Evolutionary conservation across 2,797 vertebrate species (phyloP).

Genomic region (Hydrolagus colliei): DNA sequence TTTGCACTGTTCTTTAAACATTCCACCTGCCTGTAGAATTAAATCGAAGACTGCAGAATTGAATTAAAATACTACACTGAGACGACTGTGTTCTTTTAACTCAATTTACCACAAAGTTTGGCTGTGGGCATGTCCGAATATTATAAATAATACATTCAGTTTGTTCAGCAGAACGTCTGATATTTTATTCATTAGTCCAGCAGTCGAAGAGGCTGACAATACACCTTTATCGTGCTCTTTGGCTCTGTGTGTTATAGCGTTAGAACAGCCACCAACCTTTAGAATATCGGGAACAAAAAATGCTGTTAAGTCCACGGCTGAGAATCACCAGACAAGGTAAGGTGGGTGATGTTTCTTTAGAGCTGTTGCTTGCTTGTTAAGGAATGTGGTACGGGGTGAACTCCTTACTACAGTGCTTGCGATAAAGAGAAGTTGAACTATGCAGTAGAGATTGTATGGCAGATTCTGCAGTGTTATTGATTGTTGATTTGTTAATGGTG

Average conservation of each 20-base stretch:
- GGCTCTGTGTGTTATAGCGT: constrained; percentile 2
- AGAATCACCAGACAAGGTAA: constrained; percentile 31
- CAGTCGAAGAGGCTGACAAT: constrained; percentile 20
- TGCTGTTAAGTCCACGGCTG: constrained; percentile 30
- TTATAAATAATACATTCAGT: constrained; percentile 40
- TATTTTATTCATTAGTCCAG: constrained; percentile 41
- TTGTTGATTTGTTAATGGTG: constrained; percentile 23
- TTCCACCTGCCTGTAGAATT: constrained; percentile 31
- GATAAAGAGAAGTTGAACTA: constrained; percentile 27
- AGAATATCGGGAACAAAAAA: constrained; percentile 21
- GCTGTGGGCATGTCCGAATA: constrained; percentile 32
- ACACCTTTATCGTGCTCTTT: constrained; percentile 30
- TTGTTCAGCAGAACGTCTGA: constrained; percentile 39
- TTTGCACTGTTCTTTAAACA: constrained; percentile 8
- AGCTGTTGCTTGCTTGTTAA: constrained; percentile 31
- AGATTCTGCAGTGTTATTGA: constrained; percentile 30
- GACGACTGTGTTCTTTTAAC: constrained; percentile 31
- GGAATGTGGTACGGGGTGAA: constrained; percentile 22
- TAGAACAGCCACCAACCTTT: constrained; percentile 16
- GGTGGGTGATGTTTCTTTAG: constrained; percentile 12
- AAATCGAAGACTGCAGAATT: constrained; percentile 20
- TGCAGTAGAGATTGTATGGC: constrained; percentile 14
- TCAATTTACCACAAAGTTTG: constrained; percentile 29
- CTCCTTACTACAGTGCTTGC: constrained; percentile 3
- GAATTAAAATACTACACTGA: constrained; percentile 27